Base-by-base conservation (phyloP, 2,113 vertebrate genomes). In the Stigmatopora nigra region DNA sequence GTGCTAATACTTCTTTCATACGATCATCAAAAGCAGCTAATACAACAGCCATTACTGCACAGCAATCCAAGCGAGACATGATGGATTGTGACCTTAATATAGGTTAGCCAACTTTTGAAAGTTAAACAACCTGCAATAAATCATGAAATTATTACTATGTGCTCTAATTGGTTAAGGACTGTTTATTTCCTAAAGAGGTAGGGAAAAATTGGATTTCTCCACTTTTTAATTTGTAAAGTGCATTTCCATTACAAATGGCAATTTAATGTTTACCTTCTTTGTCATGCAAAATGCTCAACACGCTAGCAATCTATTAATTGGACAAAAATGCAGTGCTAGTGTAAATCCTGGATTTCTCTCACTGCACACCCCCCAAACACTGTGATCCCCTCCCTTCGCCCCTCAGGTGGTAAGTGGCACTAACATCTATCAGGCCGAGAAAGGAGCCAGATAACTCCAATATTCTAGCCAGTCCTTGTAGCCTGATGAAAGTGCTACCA, bases 1-100 rank as follows among this genome's bases (percentile, higher is more conserved):
- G 94, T 96, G 96, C 95, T 99, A 98, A 99, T 99, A 97, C 97
- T 98, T 98, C 95, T 98, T 98, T 98, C 95, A 96, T 97, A 94
- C 93, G 94, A 95, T 95, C 95, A 97, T 99, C 95, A 97, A 98
- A 98, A 94, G 94, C 93, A 94, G 92, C 94, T 95, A 97, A 96
- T 98, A 97, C 93, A 95, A 93, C 93, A 94, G 92, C 93, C 92
- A 96, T 97, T 98, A 96, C 94, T 94, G 92, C 91, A 86, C 92
- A 90, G 93, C 92, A 95, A 93, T 93, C 93, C 91, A 93, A 93
- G 92, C 91, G 92, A 93, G 93, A 95, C 94, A 95, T 99, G 97
- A 99, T 98, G 95, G 94, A 99, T 98, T 97, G 94, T 98, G 96
- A 98, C 96, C 96, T 98, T 99, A 99, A 96, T 97, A 92, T 93